These are phyloP conservation scores for Maconellicoccus hirsutus DNA, from an alignment of 1,140 invertebrate species.

Conservation along the genomic window DNA sequence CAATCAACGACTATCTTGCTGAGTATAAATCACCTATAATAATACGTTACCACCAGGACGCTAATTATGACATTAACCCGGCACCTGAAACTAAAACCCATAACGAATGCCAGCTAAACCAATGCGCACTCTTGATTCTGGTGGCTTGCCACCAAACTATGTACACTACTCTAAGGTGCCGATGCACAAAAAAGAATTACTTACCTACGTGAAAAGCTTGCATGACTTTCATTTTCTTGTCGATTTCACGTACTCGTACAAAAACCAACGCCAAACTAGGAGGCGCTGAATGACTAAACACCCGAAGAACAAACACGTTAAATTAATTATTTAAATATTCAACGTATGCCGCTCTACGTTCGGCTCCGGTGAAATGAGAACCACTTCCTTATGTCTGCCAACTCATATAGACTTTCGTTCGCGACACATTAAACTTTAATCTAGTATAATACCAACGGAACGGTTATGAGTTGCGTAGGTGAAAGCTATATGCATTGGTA, in stretches of 20 bases:
- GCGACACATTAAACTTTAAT: conserved; percentile 9
- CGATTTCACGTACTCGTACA: too few relatives aligned
- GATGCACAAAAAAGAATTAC: too few relatives aligned
- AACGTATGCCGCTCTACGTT: neutral
- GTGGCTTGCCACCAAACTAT: too few relatives aligned
- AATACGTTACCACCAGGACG: neutral
- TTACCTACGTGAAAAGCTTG: too few relatives aligned
- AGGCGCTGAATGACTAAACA: too few relatives aligned
- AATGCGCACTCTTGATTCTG: too few relatives aligned
- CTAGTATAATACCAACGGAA: neutral
- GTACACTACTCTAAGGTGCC: too few relatives aligned
- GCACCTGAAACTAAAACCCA: too few relatives aligned
- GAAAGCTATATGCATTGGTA: neutral
- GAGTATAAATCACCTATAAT: neutral
- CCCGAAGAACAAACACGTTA: neutral
- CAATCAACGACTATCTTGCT: neutral
- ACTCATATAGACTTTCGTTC: neutral
- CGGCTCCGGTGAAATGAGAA: neutral
- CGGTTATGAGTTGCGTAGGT: neutral
- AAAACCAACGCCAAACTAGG: too few relatives aligned
- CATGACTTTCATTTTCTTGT: too few relatives aligned
- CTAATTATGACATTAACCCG: neutral
- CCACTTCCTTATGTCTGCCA: neutral
- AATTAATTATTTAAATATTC: neutral
- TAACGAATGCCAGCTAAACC: too few relatives aligned